phyloP scores from a whole-genome alignment of 2,113 vertebrate genomes.

The Colaptes auratus region DNA sequence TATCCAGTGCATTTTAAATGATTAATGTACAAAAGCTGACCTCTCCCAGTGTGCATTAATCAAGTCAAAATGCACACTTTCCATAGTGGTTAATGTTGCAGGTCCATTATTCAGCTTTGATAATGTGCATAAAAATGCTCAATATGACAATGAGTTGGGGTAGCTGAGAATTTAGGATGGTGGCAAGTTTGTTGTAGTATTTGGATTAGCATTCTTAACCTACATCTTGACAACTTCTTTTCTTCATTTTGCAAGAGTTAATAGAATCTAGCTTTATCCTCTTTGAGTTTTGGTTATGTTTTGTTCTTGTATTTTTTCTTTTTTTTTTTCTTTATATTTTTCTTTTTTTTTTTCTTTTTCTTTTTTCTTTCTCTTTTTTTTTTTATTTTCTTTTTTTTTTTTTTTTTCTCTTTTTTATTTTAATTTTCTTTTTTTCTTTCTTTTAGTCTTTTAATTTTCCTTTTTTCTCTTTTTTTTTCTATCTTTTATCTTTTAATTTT shows the following conservation, averaged over 20 bases:
- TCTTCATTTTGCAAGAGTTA: conserved; percentile 63
- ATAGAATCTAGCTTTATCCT: conserved; percentile 68
- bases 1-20: conserved; percentile 78
- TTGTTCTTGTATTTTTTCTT: neutral
- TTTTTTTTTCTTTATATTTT: too few species aligned
- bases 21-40: conserved; percentile 79
- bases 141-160: conserved; percentile 83
- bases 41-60: conserved; percentile 74
- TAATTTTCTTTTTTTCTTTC: too few species aligned
- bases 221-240: conserved; percentile 75
- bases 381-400: too few species aligned
- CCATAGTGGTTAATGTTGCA: conserved; percentile 72
- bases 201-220: conserved; percentile 84
- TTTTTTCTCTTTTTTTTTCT: neutral
- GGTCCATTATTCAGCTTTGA: conserved; percentile 73
- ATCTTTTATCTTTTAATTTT: too few species aligned
- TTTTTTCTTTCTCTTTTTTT: too few species aligned
- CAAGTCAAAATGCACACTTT: conserved; percentile 75
- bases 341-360: too few species aligned
- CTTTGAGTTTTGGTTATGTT: conserved; percentile 37
- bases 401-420: too few species aligned
- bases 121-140: conserved; percentile 81
- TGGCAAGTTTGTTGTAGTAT: conserved; percentile 83
- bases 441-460: neutral
- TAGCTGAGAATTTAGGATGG: conserved; percentile 82